These are phyloP conservation scores for Cynaeus angustus DNA, from an alignment of 2,888 invertebrate genomes.

Conservation along the genomic window DNA sequence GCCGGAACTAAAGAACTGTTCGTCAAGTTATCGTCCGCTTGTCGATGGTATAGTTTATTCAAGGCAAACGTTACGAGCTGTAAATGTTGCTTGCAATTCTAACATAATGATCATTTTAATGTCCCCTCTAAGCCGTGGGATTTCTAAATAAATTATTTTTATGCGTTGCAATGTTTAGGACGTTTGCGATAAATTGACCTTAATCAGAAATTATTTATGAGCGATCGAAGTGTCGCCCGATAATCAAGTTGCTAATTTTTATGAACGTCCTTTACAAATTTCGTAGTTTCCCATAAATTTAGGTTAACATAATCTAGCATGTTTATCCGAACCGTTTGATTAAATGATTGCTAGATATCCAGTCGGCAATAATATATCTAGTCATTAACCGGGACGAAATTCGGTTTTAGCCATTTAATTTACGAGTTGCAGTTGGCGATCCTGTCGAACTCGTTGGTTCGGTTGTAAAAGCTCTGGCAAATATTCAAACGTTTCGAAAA, in stretches of 20 bases:
- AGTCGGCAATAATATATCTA: conserved; percentile 18
- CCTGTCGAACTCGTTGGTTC: conserved; percentile 22
- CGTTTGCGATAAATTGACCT: conserved; percentile 44
- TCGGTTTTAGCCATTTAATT: conserved; percentile 45
- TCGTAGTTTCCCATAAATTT: too few relatives aligned
- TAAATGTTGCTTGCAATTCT: conserved; percentile 63
- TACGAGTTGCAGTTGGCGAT: conserved; percentile 43
- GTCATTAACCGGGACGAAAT: conserved; percentile 38
- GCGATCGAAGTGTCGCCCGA: neutral
- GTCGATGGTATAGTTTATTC: conserved; percentile 61
- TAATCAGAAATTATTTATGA: conserved; percentile 34
- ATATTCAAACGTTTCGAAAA: conserved; percentile 44
- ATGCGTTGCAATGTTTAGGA: conserved; percentile 50
- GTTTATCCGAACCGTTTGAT: neutral
- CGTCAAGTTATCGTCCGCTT: conserved; percentile 61
- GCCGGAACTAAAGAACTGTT: conserved; percentile 56
- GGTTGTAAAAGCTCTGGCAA: conserved; percentile 44
- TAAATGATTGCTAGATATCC: conserved; percentile 23
- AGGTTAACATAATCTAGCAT: too few relatives aligned
- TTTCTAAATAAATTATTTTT: conserved; percentile 60
- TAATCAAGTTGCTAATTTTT: too few relatives aligned
- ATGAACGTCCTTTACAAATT: too few relatives aligned
- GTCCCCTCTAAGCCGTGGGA: conserved; percentile 53
- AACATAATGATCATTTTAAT: conserved; percentile 62
- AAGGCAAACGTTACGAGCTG: conserved; percentile 60